Evolutionary conservation across 2,888 invertebrate species (phyloP).

Genomic region (Byasa hedistus): DNA sequence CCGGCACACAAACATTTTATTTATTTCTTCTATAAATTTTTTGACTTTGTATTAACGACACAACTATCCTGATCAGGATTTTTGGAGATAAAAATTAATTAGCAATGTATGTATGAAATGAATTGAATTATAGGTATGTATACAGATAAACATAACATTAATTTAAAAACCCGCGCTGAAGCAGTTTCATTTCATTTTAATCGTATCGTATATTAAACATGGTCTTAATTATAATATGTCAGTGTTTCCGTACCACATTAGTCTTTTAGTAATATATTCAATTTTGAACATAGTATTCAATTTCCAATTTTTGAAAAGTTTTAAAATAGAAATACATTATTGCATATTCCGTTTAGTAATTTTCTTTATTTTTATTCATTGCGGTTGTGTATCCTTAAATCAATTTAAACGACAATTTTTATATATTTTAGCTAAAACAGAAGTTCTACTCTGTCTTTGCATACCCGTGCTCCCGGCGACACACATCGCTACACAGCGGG

Average conservation of each 20-base stretch:
- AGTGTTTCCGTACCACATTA: background rate
- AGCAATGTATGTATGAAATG: background rate
- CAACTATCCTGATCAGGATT: background rate
- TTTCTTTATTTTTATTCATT: too few species aligned
- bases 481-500: constrained; percentile 56
- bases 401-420: too few species aligned
- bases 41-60: constrained; percentile 1
- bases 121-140: background rate
- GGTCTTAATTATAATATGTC: background rate
- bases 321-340: too few species aligned
- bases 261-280: background rate
- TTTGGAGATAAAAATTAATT: background rate
- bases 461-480: constrained; percentile 49
- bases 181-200: background rate
- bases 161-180: background rate
- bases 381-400: too few species aligned
- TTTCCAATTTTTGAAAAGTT: too few species aligned
- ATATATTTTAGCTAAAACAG: background rate
- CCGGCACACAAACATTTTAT: constrained; percentile 8
- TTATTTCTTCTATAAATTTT: constrained; percentile 13
- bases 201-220: background rate
- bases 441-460: constrained; percentile 54
- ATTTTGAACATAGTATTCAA: background rate
- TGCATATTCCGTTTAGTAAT: too few species aligned
- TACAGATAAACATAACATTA: background rate